Percentiles rank a stretch among this genome's conserved stretches.
Conservation (phyloP, 1,140 invertebrate species). For the Maniola jurtina region DNA sequence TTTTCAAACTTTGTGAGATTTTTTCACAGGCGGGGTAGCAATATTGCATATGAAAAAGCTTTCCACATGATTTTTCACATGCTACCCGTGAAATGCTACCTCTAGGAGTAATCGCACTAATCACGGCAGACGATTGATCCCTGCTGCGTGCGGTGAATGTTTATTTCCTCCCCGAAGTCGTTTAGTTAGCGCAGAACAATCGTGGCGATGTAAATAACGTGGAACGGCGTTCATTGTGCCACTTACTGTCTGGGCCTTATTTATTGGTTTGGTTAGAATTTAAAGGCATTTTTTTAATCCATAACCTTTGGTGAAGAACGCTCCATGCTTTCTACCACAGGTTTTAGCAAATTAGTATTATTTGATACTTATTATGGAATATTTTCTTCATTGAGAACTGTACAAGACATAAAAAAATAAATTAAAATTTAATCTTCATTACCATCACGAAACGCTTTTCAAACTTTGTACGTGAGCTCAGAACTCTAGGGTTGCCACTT, state of each 20-base stretch:
- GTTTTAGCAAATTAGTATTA: too few species aligned
- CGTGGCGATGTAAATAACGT: slow-evolving; percentile 2
- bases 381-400: background rate
- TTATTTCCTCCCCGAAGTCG: background rate
- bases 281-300: background rate
- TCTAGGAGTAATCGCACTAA: background rate
- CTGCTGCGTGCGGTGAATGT: background rate
- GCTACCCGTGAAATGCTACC: too few species aligned
- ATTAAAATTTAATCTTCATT: background rate
- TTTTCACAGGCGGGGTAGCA: too few species aligned
- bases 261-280: background rate
- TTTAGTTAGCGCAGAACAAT: background rate
- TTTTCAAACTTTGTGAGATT: too few species aligned
- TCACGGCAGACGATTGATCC: background rate
- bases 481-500: background rate
- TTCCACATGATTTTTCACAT: too few species aligned
- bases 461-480: background rate
- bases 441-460: background rate
- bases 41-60: too few species aligned
- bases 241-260: slow-evolving; percentile 2
- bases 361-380: too few species aligned
- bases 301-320: too few species aligned
- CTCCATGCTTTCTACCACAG: too few species aligned
- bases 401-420: background rate
- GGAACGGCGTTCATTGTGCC: background rate